These are phyloP conservation scores for Diachasmimorpha longicaudata DNA, from an alignment of 1,140 invertebrate genomes.

Conservation along the genomic window DNA sequence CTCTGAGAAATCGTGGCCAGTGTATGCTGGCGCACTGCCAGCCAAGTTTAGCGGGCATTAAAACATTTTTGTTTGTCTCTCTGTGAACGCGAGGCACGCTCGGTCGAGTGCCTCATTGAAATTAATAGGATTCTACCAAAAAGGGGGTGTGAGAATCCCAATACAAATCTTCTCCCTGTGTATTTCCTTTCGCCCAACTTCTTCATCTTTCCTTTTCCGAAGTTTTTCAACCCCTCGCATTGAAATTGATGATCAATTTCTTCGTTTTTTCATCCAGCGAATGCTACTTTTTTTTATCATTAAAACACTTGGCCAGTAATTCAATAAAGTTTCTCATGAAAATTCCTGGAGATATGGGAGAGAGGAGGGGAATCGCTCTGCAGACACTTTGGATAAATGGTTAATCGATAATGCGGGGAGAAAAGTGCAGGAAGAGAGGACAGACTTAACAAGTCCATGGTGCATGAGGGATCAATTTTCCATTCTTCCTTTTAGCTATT, in stretches of 20 bases:
- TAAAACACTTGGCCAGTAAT: background rate
- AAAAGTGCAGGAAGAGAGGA: background rate
- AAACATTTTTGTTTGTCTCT: constrained; percentile 15
- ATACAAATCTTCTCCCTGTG: background rate
- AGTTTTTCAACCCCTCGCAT: background rate
- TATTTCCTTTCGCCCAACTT: background rate
- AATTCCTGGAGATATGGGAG: background rate
- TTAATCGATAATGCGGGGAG: background rate
- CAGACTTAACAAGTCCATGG: background rate
- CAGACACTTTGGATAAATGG: background rate
- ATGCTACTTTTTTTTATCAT: background rate
- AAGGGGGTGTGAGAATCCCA: background rate
- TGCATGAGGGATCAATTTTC: background rate
- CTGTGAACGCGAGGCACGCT: background rate
- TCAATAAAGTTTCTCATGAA: background rate
- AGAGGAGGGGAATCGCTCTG: background rate
- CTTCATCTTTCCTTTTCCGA: background rate
- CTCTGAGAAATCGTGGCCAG: background rate
- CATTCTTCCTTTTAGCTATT: background rate
- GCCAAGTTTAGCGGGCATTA: constrained; percentile 3
- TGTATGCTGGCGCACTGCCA: background rate
- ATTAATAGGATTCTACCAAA: background rate
- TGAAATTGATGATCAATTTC: background rate
- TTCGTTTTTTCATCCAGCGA: background rate
- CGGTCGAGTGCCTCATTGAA: constrained; percentile 6